A percentile compares a stretch with the other conserved stretches of the same genome.
These are phyloP conservation scores for Epiperipatus broadwayi DNA, from an alignment of 2,888 invertebrate species.

Conservation along the genomic window DNA sequence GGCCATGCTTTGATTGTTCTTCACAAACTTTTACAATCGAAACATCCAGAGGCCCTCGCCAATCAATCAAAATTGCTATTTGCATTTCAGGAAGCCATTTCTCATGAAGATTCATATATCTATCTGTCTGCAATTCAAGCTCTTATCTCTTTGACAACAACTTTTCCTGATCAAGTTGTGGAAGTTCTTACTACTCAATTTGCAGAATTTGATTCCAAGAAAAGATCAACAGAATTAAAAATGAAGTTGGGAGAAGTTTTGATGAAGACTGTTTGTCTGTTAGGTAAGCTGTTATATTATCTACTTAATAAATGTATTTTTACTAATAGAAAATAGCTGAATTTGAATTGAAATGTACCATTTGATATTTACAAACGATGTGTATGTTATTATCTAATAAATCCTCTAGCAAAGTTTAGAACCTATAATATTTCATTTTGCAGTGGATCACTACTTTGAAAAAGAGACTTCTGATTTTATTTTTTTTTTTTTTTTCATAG, in stretches of 20 bases:
- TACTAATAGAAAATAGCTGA: no score
- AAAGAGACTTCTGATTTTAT: no score
- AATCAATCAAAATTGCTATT: constrained; percentile 46
- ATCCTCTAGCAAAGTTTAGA: no score
- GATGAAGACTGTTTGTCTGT: constrained; percentile 45
- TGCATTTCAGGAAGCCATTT: constrained; percentile 54
- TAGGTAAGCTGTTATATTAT: constrained; percentile 43
- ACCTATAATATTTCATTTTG: no score
- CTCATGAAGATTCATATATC: constrained; percentile 57
- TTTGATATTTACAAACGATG: no score
- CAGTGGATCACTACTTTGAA: no score
- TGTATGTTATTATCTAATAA: no score
- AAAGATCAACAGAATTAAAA: constrained; percentile 30
- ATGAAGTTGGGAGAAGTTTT: constrained; percentile 63
- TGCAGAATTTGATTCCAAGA: constrained; percentile 17
- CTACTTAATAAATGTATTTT: not conserved
- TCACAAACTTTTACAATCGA: constrained; percentile 45
- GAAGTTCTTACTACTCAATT: constrained; percentile 48
- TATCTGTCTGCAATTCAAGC: constrained; percentile 60
- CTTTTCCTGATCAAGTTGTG: constrained; percentile 47
- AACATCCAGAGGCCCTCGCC: constrained; percentile 42
- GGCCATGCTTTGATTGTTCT: constrained; percentile 58
- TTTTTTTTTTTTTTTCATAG: no score
- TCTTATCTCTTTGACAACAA: constrained; percentile 43
- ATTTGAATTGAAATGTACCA: no score